Base-by-base conservation (phyloP, 2,888 invertebrate genomes). In the Conops quadrifasciatus region DNA sequence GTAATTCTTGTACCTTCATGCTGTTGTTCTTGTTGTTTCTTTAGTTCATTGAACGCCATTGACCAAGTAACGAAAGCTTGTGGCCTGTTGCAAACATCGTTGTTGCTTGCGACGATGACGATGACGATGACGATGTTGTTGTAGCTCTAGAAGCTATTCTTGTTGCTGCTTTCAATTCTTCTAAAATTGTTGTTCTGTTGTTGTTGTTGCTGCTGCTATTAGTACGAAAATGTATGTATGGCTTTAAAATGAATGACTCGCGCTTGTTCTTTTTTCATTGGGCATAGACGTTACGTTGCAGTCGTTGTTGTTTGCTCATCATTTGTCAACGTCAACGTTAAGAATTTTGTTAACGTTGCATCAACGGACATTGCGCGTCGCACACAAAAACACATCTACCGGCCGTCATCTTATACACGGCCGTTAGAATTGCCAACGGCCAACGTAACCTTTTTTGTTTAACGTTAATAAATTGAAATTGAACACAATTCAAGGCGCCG, bases 291-390 rank as follows among this genome's bases (percentile, higher is more conserved):
- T 9, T n/a, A 30, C 26, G 19, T 30, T 30, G 19, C n/a, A 3
- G 11, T 28, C 2, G 19, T 30, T 26, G 60, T 60, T 30, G 36
- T 30, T 47, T 15, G 64, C 49, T 64, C 64, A 64, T 64, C 49
- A 64, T 64, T 64, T 49, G 64, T 64, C 47, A 64, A 49, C n/a
- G 49, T 64, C 64, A 49, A 64, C 43, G 45, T 63, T 4, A 45
- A 63, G 63, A 28, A 19, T 64, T 64, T 64, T 64, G 64, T 64
- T 64, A 47, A 49, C 49, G 47, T 64, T 64, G 64, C 64, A 64
- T 49, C 49, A 47, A 28, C 47, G 21, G 21, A 62, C 43, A 43
- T 43, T 15, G 45, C 45, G 19, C 24, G 21, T 4, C 2, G 24
- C 56, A 24, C 15, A 56, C 19, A 24, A 7, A 36, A 36, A 7